phyloP scores from a whole-genome alignment of 2,888 invertebrate species.

The Lycaena phlaeas region DNA sequence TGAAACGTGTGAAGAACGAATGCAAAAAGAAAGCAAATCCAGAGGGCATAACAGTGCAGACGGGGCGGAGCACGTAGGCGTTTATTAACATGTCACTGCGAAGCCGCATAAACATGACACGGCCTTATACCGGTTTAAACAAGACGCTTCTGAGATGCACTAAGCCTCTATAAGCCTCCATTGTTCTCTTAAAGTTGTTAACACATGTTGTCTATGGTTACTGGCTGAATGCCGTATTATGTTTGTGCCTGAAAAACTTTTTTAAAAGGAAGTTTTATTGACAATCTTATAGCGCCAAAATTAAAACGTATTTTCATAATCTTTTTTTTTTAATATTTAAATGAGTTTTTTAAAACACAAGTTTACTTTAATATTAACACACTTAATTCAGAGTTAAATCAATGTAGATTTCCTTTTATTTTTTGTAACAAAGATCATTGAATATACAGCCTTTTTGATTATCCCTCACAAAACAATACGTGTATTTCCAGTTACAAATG shows the following conservation, averaged over 20 bases:
- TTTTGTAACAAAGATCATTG: not conserved
- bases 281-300: too few relatives aligned
- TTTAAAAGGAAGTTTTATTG: too few relatives aligned
- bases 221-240: conserved; percentile 16
- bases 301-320: not conserved
- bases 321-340: too few relatives aligned
- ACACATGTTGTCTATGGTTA: conserved; percentile 39
- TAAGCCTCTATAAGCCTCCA: conserved; percentile 23
- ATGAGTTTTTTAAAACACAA: too few relatives aligned
- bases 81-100: conserved; percentile 53
- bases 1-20: conserved; percentile 10
- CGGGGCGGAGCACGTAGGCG: conserved; percentile 27
- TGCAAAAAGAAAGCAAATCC: conserved; percentile 7
- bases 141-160: conserved; percentile 9
- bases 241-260: conserved; percentile 3
- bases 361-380: too few relatives aligned
- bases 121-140: conserved; percentile 24
- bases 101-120: conserved; percentile 24
- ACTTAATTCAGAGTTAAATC: too few relatives aligned
- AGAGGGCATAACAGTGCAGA: conserved; percentile 12
- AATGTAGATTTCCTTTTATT: not conserved
- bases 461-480: conserved; percentile 8
- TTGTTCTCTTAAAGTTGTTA: conserved; percentile 37
- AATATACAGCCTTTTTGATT: not conserved
- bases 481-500: conserved; percentile 15